Percentiles rank a stretch among this genome's conserved stretches.
Conservation (phyloP, 2,797 vertebrate genomes). For the Myotis vivesi region DNA sequence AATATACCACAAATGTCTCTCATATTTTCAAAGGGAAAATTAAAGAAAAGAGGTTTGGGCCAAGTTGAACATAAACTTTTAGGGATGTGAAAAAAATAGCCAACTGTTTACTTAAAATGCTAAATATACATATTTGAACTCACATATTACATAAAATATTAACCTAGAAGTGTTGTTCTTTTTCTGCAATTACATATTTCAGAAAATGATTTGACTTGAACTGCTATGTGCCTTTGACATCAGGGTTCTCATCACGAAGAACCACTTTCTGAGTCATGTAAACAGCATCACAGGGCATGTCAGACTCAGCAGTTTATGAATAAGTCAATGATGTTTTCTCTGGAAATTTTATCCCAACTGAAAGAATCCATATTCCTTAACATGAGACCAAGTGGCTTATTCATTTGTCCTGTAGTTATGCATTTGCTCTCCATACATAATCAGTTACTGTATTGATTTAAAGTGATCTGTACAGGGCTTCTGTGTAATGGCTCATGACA, state of each 20-base stretch:
- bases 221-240: background rate
- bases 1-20: background rate
- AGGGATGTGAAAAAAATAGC: background rate
- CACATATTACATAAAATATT: background rate
- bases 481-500: background rate
- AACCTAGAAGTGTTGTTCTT: background rate
- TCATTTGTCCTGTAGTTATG: background rate
- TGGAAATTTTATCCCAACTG: background rate
- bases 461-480: background rate
- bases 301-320: background rate
- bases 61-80: background rate
- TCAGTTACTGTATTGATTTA: background rate
- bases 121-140: background rate
- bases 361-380: background rate
- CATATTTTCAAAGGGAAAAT: slow-evolving; percentile 16
- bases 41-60: background rate
- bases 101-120: background rate
- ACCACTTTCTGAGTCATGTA: background rate
- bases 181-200: background rate
- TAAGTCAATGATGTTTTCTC: background rate
- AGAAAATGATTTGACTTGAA: slow-evolving; percentile 15
- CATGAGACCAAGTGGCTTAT: background rate
- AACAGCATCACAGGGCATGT: background rate
- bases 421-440: background rate
- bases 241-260: background rate